phyloP scores from a whole-genome alignment of 1,140 invertebrate genomes.

The Apis florea region DNA sequence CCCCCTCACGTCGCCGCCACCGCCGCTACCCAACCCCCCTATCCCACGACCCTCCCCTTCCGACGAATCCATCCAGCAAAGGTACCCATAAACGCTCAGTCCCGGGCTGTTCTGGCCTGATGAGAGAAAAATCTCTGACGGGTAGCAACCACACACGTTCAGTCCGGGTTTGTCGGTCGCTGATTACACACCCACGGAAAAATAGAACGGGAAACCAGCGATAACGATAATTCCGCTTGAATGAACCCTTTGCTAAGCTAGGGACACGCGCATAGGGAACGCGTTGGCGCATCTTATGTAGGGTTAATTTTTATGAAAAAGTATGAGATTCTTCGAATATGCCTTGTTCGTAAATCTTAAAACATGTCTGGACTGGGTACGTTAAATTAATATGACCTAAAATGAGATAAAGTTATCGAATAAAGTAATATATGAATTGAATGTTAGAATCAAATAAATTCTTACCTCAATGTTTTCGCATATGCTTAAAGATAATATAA shows the following conservation, averaged over 20 bases:
- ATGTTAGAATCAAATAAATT: background rate
- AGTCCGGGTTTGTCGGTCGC: slow-evolving; percentile 6
- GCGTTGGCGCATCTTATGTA: background rate
- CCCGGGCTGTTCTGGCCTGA: slow-evolving; percentile 45
- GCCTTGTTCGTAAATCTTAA: slow-evolving; percentile 1
- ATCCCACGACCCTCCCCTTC: slow-evolving; percentile 28
- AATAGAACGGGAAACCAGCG: slow-evolving; percentile 39
- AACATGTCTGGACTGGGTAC: background rate
- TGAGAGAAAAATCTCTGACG: slow-evolving; percentile 50
- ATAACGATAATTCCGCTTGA: slow-evolving; percentile 33
- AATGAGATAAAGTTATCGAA: background rate
- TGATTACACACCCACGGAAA: slow-evolving; percentile 33
- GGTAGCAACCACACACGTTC: slow-evolving; percentile 34
- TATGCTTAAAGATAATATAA: background rate
- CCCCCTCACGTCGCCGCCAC: slow-evolving; percentile 3
- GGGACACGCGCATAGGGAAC: slow-evolving; percentile 5
- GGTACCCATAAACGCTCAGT: slow-evolving; percentile 51
- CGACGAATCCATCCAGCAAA: slow-evolving; percentile 54
- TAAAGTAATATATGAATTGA: background rate
- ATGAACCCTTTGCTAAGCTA: slow-evolving; percentile 1
- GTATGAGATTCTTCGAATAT: background rate
- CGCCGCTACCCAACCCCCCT: background rate
- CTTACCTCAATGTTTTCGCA: background rate
- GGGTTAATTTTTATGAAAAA: slow-evolving; percentile 14
- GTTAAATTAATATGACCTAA: background rate